A percentile compares a stretch with the other conserved stretches of the same genome.
Evolutionary conservation across 2,113 vertebrate species (phyloP).

Genomic region (Python bivittatus): DNA sequence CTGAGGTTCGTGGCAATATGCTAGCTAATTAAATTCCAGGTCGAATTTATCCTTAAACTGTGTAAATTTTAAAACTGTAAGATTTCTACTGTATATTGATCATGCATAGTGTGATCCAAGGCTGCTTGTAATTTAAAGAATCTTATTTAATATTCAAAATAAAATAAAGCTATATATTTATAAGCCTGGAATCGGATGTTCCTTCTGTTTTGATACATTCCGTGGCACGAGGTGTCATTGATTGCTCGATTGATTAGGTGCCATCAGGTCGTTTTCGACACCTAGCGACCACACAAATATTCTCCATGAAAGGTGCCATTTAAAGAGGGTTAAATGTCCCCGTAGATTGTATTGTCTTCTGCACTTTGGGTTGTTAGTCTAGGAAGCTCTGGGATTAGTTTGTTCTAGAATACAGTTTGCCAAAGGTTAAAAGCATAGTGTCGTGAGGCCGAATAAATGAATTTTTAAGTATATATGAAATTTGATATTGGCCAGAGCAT

Average conservation of each 20-base stretch:
- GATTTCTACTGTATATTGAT: constrained; percentile 99
- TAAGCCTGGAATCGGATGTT: constrained; percentile 67
- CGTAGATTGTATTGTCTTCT: background rate
- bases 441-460: background rate
- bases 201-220: background rate
- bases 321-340: background rate
- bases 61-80: constrained; percentile 95
- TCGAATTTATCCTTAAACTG: constrained; percentile 86
- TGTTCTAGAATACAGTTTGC: background rate
- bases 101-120: constrained; percentile 98
- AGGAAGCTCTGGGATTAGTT: background rate
- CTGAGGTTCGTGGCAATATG: constrained; percentile 83
- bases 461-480: background rate
- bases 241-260: background rate
- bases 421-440: background rate
- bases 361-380: background rate
- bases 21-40: constrained; percentile 81
- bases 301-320: background rate
- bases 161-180: constrained; percentile 90
- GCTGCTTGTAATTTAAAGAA: constrained; percentile 98
- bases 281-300: background rate
- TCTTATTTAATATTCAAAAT: constrained; percentile 99
- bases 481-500: background rate
- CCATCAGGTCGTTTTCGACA: background rate
- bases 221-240: background rate